Evolutionary conservation across 2,797 vertebrate species (phyloP), one percentile per base, ranked within the genome.

Genomic region (Knipowitschia caucasica): DNA sequence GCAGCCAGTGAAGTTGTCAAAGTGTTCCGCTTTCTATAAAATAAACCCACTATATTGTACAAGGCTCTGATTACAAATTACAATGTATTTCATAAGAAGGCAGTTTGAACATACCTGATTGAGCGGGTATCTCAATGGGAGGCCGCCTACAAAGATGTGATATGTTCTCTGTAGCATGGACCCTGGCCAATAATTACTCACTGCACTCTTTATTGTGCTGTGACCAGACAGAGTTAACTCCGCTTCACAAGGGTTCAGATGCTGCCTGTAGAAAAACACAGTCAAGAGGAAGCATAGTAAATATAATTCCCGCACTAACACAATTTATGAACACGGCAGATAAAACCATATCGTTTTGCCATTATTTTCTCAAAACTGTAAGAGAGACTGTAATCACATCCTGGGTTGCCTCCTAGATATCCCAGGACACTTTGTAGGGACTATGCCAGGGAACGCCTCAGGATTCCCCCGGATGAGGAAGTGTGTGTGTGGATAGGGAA

Each of bases 1-100:
- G 82, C 92, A 96, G 74, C 93, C 92, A 33, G 89, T 93, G 50
- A 90, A 95, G 89, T 93, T 95, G 77, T 86, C 64, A 42, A 91
- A 75, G 60, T 88, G 86, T 67, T 82, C 68, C 14, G 86, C 81
- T 73, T 84, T 72, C 94, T 95, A 29, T 14, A 12, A 36, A 36
- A 2, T 38, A 14, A 59, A 20, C 75, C 17, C 67, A 81, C 10
- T 1, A 21, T 29, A 33, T 26, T 24, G 42, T 23, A 59, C 39
- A 69, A 56, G 58, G 4, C 36, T 64, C 61, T 44, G 7, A 9
- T 43, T 52, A 42, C 15, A n/a, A n/a, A n/a, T n/a, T n/a, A n/a
- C n/a, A n/a, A n/a, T n/a, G n/a, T 17, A 18, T 47, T 47, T 47
- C 9, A 18, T 30, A 31, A 30, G 17, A 9, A 47, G 15, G 17